phyloP scores from a whole-genome alignment of 2,888 invertebrate species.

The Eupithecia tripunctaria region DNA sequence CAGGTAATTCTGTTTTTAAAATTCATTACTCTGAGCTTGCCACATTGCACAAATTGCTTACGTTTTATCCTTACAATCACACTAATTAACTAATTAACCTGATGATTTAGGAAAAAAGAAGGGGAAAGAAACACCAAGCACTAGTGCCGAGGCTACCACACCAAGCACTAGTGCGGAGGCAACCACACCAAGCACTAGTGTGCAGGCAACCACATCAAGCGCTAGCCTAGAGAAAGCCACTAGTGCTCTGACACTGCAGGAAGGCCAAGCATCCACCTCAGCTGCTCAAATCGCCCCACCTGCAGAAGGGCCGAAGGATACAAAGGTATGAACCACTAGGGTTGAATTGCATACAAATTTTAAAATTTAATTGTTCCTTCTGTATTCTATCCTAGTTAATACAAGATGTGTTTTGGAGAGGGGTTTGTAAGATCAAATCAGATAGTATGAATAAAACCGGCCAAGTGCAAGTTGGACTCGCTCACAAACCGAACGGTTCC shows the following conservation, averaged over 20 bases:
- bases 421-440: no score
- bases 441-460: no score
- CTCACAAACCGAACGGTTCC: no score
- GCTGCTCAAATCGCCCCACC: background rate
- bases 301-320: background rate
- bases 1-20: background rate
- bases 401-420: no score
- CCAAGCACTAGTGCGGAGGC: background rate
- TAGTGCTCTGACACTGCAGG: constrained; percentile 1
- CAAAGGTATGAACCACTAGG: background rate
- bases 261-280: constrained; percentile 4
- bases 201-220: constrained; percentile 1
- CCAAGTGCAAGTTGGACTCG: no score
- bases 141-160: background rate
- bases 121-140: constrained; percentile 1
- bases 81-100: background rate
- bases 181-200: constrained; percentile 4
- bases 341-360: no score
- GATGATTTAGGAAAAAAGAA: constrained; percentile 7
- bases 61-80: background rate
- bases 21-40: background rate
- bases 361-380: no score
- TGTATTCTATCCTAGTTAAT: no score
- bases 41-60: background rate
- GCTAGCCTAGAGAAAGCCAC: background rate